Evolutionary conservation across 2,113 vertebrate genomes (phyloP).

Genomic region (Penelope pileata): DNA sequence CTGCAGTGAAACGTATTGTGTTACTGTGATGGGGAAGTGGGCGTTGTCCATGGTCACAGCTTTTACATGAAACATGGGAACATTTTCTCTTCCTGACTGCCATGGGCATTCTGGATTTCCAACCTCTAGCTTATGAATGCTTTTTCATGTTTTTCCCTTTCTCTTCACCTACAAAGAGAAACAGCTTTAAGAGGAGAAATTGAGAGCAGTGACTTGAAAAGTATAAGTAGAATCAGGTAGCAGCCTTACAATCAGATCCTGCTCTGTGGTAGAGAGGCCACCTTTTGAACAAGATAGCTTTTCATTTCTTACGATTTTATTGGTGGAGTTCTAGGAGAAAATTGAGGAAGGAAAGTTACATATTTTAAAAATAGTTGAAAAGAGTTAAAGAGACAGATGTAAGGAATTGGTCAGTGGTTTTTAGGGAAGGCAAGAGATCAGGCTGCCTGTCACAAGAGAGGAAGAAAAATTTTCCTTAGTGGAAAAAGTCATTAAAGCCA

Average conservation of each 20-base stretch:
- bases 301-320: background rate
- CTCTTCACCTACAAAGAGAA: background rate
- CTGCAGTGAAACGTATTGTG: background rate
- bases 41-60: too few species aligned
- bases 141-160: background rate
- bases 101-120: background rate
- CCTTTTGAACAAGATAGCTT: background rate
- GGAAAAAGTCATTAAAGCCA: background rate
- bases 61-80: background rate
- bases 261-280: background rate
- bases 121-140: background rate
- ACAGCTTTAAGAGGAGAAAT: background rate
- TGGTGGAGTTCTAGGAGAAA: background rate
- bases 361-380: background rate
- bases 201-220: background rate
- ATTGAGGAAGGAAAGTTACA: background rate
- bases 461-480: background rate
- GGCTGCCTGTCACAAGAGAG: background rate
- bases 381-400: background rate
- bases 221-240: background rate
- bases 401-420: background rate
- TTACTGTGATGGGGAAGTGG: background rate
- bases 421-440: background rate
- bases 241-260: background rate
- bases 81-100: background rate